Evolutionary conservation across 2,888 invertebrate genomes (phyloP), one percentile per base, ranked within the genome.

Genomic region (Pristionchus arcanus): DNA sequence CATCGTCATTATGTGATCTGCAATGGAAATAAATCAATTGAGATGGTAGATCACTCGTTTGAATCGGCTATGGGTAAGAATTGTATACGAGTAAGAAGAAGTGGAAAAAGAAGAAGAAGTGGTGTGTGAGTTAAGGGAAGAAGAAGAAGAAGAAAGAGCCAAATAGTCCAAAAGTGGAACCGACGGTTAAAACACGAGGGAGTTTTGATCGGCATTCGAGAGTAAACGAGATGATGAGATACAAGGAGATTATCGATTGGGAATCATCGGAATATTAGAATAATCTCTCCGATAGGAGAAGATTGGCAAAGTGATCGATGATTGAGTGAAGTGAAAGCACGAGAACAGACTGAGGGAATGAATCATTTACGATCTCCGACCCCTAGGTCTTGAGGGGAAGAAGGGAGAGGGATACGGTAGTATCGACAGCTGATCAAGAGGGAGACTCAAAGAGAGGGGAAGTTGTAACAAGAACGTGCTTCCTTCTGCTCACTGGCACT

Each of bases 161-260:
- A 77, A 49, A 49, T 34, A 77, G 77, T 77, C 42, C 49, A 77
- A 77, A 77, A 77, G 77, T 49, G 77, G 77, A 77, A 77, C 77
- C 49, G 77, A 77, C 25, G 77, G 42, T 77, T 77, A 77, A 77
- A 77, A 77, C 77, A 77, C 77, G 77, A 77, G 19, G 19, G 77
- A 77, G 77, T 77, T 77, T 74, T 77, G 77, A 77, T 77, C 77
- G n/a, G 77, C 25, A 15, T 49, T 77, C 77, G 77, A n/a, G 53
- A 84, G 55, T n/a, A 31, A 77, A 77, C 2, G 71, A 71, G 25
- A 49, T 49, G 63, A 37, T 63, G 85, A 84, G 42, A 31, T 31
- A 55, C 5, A 63, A 55, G n/a, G 63, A 77, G 77, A 77, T 77
- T 77, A 77, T 77, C 77, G 77, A 77, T 77, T n/a, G 77, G 11